phyloP scores from a whole-genome alignment of 2,797 vertebrate genomes.

The Alexandromys oeconomus region DNA sequence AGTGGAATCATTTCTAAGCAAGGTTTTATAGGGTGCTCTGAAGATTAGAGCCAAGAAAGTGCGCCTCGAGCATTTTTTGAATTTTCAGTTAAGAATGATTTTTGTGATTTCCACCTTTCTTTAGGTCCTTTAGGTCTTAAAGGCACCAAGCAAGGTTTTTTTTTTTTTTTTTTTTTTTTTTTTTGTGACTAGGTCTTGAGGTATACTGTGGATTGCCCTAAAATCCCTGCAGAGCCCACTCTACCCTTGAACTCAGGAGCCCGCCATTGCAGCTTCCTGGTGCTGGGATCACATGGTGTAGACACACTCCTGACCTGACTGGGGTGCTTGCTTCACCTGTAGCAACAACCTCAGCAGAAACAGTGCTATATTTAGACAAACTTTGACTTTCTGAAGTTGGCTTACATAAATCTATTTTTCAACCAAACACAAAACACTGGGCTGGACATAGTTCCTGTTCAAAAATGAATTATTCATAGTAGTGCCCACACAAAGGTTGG shows the following conservation, averaged over 20 bases:
- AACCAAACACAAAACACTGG: background rate
- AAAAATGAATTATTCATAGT: background rate
- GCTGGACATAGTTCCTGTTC: background rate
- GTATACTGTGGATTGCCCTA: too few species aligned
- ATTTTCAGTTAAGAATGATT: constrained; percentile 24
- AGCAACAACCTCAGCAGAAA: background rate
- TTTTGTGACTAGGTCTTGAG: background rate
- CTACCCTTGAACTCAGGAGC: background rate
- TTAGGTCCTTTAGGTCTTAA: background rate
- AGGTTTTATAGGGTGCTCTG: background rate
- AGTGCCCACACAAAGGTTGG: background rate
- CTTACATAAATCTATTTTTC: background rate
- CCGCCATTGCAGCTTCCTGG: too few species aligned
- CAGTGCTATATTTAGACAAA: background rate
- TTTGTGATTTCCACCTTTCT: background rate
- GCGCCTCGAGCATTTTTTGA: background rate
- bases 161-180: too few species aligned
- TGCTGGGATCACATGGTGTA: background rate
- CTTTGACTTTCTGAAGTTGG: background rate
- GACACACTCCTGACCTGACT: background rate
- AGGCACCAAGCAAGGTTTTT: background rate
- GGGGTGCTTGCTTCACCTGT: background rate
- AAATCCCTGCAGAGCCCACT: background rate
- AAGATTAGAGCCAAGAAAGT: background rate
- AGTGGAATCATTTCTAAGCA: background rate